These are phyloP conservation scores for Celastrina argiolus DNA, from an alignment of 2,888 invertebrate species.

Conservation along the genomic window DNA sequence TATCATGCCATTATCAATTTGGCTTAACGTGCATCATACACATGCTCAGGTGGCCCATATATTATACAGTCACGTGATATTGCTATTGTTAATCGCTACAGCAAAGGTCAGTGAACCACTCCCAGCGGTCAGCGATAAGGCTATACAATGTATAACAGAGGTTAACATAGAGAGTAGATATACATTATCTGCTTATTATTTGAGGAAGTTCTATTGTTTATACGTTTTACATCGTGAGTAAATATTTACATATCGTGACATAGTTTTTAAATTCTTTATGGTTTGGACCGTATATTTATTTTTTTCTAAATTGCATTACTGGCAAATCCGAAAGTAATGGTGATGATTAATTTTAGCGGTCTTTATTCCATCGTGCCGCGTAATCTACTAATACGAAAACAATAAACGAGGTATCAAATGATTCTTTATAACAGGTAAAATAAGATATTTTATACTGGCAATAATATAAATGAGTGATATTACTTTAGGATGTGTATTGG, in stretches of 20 bases:
- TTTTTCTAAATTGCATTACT: no score
- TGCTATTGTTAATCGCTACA: background rate
- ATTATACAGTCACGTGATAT: background rate
- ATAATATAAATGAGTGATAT: no score
- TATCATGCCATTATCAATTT: no score
- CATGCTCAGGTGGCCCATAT: background rate
- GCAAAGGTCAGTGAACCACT: background rate
- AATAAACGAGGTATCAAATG: no score
- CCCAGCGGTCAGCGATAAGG: background rate
- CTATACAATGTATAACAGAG: background rate
- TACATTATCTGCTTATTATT: background rate
- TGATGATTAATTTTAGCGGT: no score
- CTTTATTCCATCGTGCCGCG: no score
- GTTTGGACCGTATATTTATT: no score
- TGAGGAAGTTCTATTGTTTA: conserved; percentile 9
- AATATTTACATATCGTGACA: background rate
- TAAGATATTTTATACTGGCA: no score
- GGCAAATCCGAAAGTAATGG: no score
- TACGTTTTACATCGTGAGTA: background rate
- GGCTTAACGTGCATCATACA: background rate
- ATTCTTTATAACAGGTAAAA: no score
- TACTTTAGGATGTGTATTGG: no score
- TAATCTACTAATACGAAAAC: no score
- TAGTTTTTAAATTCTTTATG: background rate
- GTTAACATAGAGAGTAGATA: background rate